These are phyloP conservation scores for Pseudomyrmex cubaensis DNA, from an alignment of 1,140 invertebrate species.

Conservation along the genomic window DNA sequence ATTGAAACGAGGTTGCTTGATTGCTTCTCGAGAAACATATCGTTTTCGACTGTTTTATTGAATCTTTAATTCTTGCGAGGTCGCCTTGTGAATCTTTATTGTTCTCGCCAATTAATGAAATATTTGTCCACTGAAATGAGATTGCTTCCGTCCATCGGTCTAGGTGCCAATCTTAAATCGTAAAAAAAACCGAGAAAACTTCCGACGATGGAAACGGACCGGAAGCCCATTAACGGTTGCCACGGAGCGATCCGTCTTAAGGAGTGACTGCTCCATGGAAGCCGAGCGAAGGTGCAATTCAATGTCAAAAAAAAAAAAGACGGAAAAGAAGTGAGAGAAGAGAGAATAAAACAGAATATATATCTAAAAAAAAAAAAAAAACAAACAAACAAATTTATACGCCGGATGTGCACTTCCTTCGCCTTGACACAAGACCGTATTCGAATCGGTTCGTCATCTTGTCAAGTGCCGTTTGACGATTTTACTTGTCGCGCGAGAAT, in stretches of 20 bases:
- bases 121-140: slow-evolving; percentile 38
- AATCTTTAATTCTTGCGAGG: background rate
- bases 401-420: slow-evolving; percentile 7
- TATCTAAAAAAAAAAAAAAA: background rate
- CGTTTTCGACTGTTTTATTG: background rate
- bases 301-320: slow-evolving; percentile 39
- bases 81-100: background rate
- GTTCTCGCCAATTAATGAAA: slow-evolving; percentile 46
- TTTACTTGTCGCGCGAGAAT: background rate
- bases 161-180: slow-evolving; percentile 53
- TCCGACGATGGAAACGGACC: slow-evolving; percentile 56
- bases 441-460: background rate
- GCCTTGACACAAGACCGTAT: slow-evolving; percentile 8
- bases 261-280: slow-evolving; percentile 63
- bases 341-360: slow-evolving; percentile 26
- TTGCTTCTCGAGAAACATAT: background rate
- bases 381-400: too few relatives aligned
- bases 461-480: background rate
- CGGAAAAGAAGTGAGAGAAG: background rate
- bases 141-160: slow-evolving; percentile 46
- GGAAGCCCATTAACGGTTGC: slow-evolving; percentile 67
- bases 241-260: slow-evolving; percentile 61
- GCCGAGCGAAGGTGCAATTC: slow-evolving; percentile 37
- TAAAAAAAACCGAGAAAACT: slow-evolving; percentile 59
- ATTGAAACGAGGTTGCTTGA: background rate